Conservation (phyloP, 2,888 invertebrate genomes). For the Serrognathus titanus region DNA sequence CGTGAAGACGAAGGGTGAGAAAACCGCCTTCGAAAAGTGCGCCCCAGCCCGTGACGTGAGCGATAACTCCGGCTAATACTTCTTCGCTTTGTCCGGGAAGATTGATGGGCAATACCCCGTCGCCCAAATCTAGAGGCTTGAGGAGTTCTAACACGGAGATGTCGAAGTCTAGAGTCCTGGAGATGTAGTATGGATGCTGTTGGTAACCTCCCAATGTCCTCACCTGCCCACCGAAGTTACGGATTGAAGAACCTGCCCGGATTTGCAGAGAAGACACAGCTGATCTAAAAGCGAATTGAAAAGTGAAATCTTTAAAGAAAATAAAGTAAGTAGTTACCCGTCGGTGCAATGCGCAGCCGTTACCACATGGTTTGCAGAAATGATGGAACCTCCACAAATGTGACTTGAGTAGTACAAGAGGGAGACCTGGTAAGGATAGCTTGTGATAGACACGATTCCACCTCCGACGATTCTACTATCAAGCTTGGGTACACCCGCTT, state of each 20-base stretch:
- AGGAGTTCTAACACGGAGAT: slow-evolving; percentile 17
- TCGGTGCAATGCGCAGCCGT: slow-evolving; percentile 23
- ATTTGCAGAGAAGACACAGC: slow-evolving; percentile 7
- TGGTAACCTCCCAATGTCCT: slow-evolving; percentile 5
- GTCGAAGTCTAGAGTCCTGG: slow-evolving; percentile 15
- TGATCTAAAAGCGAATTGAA: not conserved
- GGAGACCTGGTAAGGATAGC: slow-evolving; percentile 18
- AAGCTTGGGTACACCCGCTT: not conserved
- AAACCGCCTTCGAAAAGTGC: slow-evolving; percentile 15
- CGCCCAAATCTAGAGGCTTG: not conserved
- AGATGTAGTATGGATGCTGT: slow-evolving; percentile 18
- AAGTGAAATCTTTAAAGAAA: not conserved
- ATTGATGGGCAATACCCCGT: slow-evolving; percentile 4
- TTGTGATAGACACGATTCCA: slow-evolving; percentile 5
- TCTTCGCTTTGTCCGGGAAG: slow-evolving; percentile 4
- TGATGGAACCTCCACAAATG: slow-evolving; percentile 20
- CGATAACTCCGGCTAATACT: slow-evolving; percentile 3
- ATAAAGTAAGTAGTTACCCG: slow-evolving; percentile 5
- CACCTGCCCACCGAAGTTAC: slow-evolving; percentile 12
- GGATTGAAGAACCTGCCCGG: slow-evolving; percentile 20
- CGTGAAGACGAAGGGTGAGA: slow-evolving; percentile 17
- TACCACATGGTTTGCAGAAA: slow-evolving; percentile 6
- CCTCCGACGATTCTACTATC: slow-evolving; percentile 21
- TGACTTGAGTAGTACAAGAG: slow-evolving; percentile 11
- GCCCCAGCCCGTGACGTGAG: slow-evolving; percentile 18